Base-by-base conservation (phyloP, 2,888 invertebrate species). In the Thereva unica region DNA sequence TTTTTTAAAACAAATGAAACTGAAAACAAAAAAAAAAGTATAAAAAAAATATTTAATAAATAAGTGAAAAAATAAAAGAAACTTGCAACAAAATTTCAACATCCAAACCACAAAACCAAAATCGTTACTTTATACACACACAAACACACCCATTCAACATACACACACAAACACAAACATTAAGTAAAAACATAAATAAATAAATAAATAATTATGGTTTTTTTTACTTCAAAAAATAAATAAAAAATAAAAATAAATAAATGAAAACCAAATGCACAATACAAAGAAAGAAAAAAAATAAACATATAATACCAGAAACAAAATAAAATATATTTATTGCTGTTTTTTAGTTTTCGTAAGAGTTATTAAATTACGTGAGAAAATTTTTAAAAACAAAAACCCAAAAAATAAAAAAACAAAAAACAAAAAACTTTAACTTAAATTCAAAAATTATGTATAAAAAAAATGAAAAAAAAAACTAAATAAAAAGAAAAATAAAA, bases 291-390 rank as follows among this genome's bases (percentile, higher is more conserved):
- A 47, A 45, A 47, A 47, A 47, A 47, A 47, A 47, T 3, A 10
- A 47, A 47, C 2, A 12, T 12, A 47, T 1, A 47, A 47, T 12
- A 7, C 4, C 10, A 47, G 4, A 47, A 12, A 47, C 4, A 12
- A 7, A 47, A 7, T 12, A 12, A 4, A 23, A 45, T 45, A 49
- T 61, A 61, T 49, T 40, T 61, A 61, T 61, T 23, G 23, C 61
- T 61, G 61, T 61, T 61, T 35, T 50, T 61, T 61, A 61, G 41
- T 61, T 61, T 57, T 61, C 49, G 50, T 61, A 61, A 61, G 23
- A 23, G 23, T 23, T 23, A 23, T 23, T 23, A 23, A n/a, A 23
- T 23, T 23, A 23, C 6, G 12, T 4, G 45, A 64, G 38, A 54
- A 64, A 10, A 42, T 45, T 54, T 54, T 54, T 65, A 56, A 64